phyloP scores from a whole-genome alignment of 2,113 vertebrate species.

The Semnopithecus entellus region DNA sequence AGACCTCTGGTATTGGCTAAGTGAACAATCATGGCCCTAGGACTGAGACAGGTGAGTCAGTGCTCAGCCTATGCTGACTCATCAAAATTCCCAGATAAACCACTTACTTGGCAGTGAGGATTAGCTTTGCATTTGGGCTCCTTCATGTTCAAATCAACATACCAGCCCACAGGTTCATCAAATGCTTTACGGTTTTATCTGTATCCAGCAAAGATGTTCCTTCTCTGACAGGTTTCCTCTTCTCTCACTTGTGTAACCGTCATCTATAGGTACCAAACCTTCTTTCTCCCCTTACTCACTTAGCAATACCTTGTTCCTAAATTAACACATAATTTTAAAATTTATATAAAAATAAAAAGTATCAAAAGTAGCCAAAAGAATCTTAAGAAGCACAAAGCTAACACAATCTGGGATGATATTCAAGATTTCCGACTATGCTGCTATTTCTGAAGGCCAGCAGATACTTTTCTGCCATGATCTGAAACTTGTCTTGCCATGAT shows the following conservation, averaged over 20 bases:
- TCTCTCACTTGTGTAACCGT: background rate
- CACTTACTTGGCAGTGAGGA: background rate
- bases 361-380: background rate
- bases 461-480: background rate
- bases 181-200: background rate
- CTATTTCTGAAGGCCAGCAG: background rate
- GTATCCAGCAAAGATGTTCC: background rate
- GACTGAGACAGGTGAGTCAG: background rate
- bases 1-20: background rate
- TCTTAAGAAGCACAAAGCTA: background rate
- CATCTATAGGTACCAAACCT: background rate
- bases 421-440: background rate
- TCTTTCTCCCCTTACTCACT: background rate
- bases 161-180: background rate
- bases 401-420: background rate
- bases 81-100: background rate
- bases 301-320: background rate
- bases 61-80: background rate
- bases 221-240: background rate
- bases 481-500: background rate
- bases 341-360: background rate
- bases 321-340: background rate
- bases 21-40: background rate
- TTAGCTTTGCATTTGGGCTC: background rate
- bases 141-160: background rate